A percentile compares a stretch with the other conserved stretches of the same genome.
Evolutionary conservation across 2,797 vertebrate species (phyloP).

Genomic region (Chaetodon trifasciatus): DNA sequence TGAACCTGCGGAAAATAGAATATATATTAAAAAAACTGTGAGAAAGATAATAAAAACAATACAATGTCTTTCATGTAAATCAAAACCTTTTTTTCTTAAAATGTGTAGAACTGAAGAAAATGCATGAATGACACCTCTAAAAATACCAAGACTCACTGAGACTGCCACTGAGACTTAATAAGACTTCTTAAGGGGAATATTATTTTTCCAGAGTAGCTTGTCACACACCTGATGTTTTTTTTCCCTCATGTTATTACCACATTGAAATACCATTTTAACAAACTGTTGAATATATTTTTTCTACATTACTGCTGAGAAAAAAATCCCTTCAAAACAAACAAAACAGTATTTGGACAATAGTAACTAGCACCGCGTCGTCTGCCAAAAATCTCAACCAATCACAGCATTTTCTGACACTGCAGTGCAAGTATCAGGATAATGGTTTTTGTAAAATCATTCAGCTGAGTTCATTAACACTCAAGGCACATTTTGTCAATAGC

Average conservation of each 20-base stretch:
- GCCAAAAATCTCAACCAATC: constrained; percentile 33
- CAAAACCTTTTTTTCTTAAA: constrained; percentile 19
- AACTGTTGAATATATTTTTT: constrained; percentile 7
- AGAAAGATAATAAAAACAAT: constrained; percentile 7
- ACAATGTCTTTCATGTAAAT: constrained; percentile 7
- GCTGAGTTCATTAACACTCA: constrained; percentile 69
- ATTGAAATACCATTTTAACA: constrained; percentile 15
- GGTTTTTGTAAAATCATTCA: constrained; percentile 67
- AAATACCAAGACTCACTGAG: constrained; percentile 44
- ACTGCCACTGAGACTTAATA: constrained; percentile 18
- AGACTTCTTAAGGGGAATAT: constrained; percentile 51
- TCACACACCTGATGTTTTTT: constrained; percentile 25
- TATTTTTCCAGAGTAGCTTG: constrained; percentile 34
- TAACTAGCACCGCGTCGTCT: constrained; percentile 10
- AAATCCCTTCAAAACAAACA: constrained; percentile 26
- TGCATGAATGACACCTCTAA: constrained; percentile 32
- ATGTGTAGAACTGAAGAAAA: constrained; percentile 14
- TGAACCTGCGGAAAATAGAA: constrained; percentile 46
- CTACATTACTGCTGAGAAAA: constrained; percentile 29
- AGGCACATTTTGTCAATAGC: constrained; percentile 75
- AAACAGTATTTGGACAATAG: constrained; percentile 18
- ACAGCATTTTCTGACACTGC: constrained; percentile 38
- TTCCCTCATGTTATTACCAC: neutral
- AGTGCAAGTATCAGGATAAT: constrained; percentile 49
- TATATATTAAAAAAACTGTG: constrained; percentile 12